Conservation (phyloP, 2,797 vertebrate species). For the Argyrosomus regius region DNA sequence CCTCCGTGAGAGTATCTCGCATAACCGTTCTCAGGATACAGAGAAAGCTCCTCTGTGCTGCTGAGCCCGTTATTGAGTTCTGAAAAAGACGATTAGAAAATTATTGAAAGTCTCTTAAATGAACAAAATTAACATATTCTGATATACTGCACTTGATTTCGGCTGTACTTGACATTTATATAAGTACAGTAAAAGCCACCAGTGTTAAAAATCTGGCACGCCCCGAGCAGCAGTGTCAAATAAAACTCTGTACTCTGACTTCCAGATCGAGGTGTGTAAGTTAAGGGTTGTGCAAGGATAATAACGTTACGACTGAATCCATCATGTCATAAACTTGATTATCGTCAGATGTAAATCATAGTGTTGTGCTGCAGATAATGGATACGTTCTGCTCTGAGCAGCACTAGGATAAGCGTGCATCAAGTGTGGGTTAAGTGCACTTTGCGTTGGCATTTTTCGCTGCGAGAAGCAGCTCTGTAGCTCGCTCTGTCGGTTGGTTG, state of each 20-base stretch:
- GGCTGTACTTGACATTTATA: too few species aligned
- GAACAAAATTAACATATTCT: neutral
- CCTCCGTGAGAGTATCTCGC: constrained; percentile 83
- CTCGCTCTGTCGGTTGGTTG: too few species aligned
- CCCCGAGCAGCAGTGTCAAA: neutral
- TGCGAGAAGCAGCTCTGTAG: too few species aligned
- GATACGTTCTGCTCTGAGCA: too few species aligned
- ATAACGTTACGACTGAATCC: too few species aligned
- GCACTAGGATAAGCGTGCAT: too few species aligned
- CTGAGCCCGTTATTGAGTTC: constrained; percentile 90
- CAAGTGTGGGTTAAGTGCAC: too few species aligned
- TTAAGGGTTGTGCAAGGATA: too few species aligned
- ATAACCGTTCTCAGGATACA: constrained; percentile 89
- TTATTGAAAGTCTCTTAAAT: neutral
- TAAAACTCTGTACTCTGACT: neutral
- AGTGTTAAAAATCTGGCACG: neutral
- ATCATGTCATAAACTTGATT: too few species aligned
- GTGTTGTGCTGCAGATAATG: too few species aligned
- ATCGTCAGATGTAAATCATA: too few species aligned
- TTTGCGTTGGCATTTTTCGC: too few species aligned
- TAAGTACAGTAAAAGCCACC: neutral
- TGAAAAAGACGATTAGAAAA: constrained; percentile 67
- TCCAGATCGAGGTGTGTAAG: neutral
- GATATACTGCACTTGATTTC: neutral
- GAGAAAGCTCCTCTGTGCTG: constrained; percentile 90